A percentile compares a stretch with the other conserved stretches of the same genome.
phyloP scores from a whole-genome alignment of 2,113 vertebrate species.

The Dipodomys merriami region DNA sequence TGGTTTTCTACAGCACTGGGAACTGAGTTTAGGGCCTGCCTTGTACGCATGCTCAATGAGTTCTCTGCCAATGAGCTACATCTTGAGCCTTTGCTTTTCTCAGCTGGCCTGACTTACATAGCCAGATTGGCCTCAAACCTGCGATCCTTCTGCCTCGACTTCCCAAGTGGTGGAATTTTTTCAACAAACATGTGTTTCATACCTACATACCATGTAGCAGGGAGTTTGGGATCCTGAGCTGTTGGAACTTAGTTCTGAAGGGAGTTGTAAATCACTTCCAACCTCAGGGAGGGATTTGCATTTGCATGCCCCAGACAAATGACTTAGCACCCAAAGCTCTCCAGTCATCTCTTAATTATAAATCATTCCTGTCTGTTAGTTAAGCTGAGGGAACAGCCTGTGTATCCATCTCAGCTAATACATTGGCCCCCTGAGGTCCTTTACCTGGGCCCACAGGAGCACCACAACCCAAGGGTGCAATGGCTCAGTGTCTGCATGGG shows the following conservation, averaged over 20 bases:
- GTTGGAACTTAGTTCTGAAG: not conserved
- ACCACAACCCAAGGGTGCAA: not conserved
- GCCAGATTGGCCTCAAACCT: not conserved
- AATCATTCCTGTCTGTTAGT: not conserved
- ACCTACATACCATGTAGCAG: not conserved
- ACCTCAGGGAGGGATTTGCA: not conserved
- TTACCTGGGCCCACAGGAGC: not conserved
- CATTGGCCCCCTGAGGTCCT: not conserved
- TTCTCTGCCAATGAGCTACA: not conserved
- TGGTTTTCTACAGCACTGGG: not conserved
- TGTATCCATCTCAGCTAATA: not conserved
- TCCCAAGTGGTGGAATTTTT: not conserved
- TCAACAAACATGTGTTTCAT: not conserved
- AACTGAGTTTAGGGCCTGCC: not conserved
- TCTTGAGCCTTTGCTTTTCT: too few relatives aligned
- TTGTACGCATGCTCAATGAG: too few relatives aligned
- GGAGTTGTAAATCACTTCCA: not conserved
- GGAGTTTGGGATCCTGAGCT: not conserved
- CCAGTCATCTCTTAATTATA: constrained; percentile 1
- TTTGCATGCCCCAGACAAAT: not conserved
- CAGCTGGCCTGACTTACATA: not conserved
- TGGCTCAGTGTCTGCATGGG: not conserved
- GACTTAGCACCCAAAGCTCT: not conserved
- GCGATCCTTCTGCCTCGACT: not conserved
- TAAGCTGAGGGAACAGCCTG: not conserved